These are phyloP conservation scores for Eristalis pertinax DNA, from an alignment of 2,888 invertebrate genomes.

Conservation along the genomic window DNA sequence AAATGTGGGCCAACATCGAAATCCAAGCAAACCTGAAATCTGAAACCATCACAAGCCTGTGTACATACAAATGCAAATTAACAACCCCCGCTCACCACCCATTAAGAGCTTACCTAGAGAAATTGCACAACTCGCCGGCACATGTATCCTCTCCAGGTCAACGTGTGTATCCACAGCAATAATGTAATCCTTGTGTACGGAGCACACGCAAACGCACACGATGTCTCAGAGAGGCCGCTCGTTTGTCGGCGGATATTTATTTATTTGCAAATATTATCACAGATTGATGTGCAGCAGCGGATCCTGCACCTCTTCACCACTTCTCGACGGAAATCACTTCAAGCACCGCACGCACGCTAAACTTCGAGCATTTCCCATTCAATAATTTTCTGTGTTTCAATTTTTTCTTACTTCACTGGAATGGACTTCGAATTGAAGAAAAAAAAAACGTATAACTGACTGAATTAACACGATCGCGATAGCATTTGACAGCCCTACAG, in stretches of 20 bases:
- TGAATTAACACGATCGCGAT: neutral
- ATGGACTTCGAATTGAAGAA: neutral
- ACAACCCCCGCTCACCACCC: too few species aligned
- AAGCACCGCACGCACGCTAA: neutral
- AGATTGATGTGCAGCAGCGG: conserved; percentile 34
- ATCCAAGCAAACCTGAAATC: neutral
- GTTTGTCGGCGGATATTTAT: neutral
- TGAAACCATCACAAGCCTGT: neutral
- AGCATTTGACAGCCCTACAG: neutral
- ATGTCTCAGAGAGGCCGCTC: neutral
- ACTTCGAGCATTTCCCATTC: neutral
- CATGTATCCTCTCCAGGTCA: conserved; percentile 30
- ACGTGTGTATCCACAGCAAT: conserved; percentile 3
- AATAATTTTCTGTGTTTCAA: conserved; percentile 11
- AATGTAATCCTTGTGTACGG: conserved; percentile 36
- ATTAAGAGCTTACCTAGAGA: conserved; percentile 28
- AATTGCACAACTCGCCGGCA: conserved; percentile 27
- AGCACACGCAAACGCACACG: conserved; percentile 3
- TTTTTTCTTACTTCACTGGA: neutral
- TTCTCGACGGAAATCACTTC: neutral
- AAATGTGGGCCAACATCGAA: neutral
- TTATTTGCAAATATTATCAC: conserved; percentile 45
- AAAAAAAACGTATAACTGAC: too few species aligned
- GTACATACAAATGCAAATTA: neutral
- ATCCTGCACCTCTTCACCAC: neutral